Evolutionary conservation across 2,113 vertebrate species (phyloP).

Genomic region (Sus scrofa): T2T-Sscrofa CM000818.6:10566001-10566500

Average conservation of each 20-base stretch:
- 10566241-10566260: rapidly evolving
- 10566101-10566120: slow-evolving; percentile 65
- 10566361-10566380: neutral
- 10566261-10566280: neutral
- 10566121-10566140: slow-evolving; percentile 34
- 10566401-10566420: rapidly evolving
- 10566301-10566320: slow-evolving; percentile 65
- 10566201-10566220: neutral
- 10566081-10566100: neutral
- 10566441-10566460: slow-evolving; percentile 69
- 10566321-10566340: slow-evolving; percentile 61
- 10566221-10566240: neutral
- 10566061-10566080: neutral
- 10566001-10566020: rapidly evolving
- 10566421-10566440: rapidly evolving
- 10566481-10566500: slow-evolving; percentile 65
- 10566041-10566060: neutral
- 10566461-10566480: slow-evolving; percentile 52
- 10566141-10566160: slow-evolving; percentile 31
- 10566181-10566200: neutral
- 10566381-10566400: neutral
- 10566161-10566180: neutral
- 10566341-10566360: neutral
- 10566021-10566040: neutral
- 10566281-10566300: neutral